A percentile compares a stretch with the other conserved stretches of the same genome.
phyloP scores from a whole-genome alignment of 2,797 vertebrate species.

The Morelia viridis region DNA sequence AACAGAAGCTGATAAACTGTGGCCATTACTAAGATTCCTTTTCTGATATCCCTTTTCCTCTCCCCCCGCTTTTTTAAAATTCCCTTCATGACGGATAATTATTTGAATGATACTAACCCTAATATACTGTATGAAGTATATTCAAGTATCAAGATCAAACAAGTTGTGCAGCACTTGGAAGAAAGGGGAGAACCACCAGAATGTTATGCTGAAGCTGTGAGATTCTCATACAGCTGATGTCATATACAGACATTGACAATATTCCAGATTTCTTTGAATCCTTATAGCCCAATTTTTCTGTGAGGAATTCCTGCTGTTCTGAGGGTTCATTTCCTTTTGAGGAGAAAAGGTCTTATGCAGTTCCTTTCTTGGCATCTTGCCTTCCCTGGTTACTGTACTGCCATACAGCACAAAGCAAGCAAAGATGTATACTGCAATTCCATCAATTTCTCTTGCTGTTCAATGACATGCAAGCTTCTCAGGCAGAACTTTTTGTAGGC shows the following conservation, averaged over 20 bases:
- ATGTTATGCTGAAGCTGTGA: background rate
- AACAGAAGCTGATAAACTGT: background rate
- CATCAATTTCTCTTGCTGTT: background rate
- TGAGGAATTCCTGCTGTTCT: background rate
- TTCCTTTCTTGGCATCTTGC: background rate
- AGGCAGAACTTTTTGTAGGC: background rate
- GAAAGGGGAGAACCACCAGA: background rate
- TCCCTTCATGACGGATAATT: background rate
- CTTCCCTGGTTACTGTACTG: background rate
- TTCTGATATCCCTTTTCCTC: background rate
- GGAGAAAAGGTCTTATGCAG: background rate
- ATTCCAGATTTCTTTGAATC: background rate
- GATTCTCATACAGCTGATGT: background rate
- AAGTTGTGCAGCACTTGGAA: background rate
- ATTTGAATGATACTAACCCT: background rate
- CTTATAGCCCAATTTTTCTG: background rate
- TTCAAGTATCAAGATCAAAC: background rate
- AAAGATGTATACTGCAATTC: background rate
- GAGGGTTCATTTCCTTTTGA: background rate
- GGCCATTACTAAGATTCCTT: background rate
- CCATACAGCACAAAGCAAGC: background rate
- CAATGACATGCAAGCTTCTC: background rate
- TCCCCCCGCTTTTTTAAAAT: background rate
- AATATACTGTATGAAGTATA: background rate
- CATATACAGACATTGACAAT: background rate